phyloP scores from a whole-genome alignment of 2,113 vertebrate genomes.

The Nothobranchius furzeri region DNA sequence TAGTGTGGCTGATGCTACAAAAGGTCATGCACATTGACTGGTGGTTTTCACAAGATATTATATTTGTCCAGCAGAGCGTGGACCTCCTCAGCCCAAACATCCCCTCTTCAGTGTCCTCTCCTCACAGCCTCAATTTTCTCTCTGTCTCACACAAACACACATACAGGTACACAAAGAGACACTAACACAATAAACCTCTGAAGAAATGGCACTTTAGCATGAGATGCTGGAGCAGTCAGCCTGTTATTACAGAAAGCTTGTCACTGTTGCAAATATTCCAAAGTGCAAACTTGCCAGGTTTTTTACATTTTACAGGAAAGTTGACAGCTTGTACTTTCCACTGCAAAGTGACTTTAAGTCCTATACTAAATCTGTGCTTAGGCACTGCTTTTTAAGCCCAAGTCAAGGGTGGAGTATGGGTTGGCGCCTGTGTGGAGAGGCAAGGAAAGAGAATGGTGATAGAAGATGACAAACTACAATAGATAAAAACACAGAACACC shows the following conservation, averaged over 20 bases:
- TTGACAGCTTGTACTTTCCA: slow-evolving; percentile 54
- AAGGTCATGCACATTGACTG: slow-evolving; percentile 63
- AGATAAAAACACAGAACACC: background rate
- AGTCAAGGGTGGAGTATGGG: slow-evolving; percentile 30
- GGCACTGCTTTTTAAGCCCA: slow-evolving; percentile 53
- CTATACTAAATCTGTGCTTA: slow-evolving; percentile 60
- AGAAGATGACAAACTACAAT: background rate
- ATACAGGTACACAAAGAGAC: slow-evolving; percentile 7
- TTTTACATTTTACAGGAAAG: slow-evolving; percentile 45
- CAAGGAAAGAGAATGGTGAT: background rate
- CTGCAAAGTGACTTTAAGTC: slow-evolving; percentile 56
- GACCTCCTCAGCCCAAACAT: slow-evolving; percentile 29
- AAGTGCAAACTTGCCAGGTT: slow-evolving; percentile 41
- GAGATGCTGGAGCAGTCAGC: slow-evolving; percentile 46
- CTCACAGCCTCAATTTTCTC: slow-evolving; percentile 12
- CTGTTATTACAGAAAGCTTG: slow-evolving; percentile 46
- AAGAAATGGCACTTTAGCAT: slow-evolving; percentile 33
- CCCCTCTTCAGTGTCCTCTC: slow-evolving; percentile 12
- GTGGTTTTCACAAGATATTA: slow-evolving; percentile 50
- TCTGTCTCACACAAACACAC: slow-evolving; percentile 8
- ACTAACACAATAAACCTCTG: slow-evolving; percentile 9
- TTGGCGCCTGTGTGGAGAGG: slow-evolving; percentile 15
- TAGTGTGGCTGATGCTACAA: slow-evolving; percentile 43
- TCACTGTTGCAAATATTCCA: slow-evolving; percentile 43
- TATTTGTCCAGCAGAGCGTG: slow-evolving; percentile 59